Conservation (phyloP, 2,888 invertebrate species). For the Brachyptera putata region DNA sequence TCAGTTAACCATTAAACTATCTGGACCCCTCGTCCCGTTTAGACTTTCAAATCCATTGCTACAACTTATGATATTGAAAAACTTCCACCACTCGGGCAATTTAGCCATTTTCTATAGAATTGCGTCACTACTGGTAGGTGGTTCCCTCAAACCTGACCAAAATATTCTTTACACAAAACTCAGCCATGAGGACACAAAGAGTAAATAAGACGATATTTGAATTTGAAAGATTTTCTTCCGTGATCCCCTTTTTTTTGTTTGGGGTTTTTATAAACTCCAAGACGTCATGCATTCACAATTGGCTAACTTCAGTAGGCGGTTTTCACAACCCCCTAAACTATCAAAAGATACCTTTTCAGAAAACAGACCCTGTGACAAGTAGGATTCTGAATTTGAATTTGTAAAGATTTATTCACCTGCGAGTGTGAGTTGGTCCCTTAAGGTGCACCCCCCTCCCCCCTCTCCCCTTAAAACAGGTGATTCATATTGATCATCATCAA, state of each 20-base stretch:
- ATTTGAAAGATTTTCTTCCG: conserved; percentile 14
- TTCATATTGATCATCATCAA: conserved; percentile 1
- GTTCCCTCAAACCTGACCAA: background rate
- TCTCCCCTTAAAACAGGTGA: conserved; percentile 8
- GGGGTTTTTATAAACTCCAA: conserved; percentile 20
- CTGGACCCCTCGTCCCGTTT: background rate
- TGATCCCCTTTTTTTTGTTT: conserved; percentile 3
- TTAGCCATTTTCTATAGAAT: background rate
- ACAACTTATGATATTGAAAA: background rate
- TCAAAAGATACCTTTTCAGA: conserved; percentile 15
- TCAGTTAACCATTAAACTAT: too few relatives aligned
- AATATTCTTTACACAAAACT: conserved; percentile 15
- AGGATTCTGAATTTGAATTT: conserved; percentile 7
- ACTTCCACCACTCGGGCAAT: background rate
- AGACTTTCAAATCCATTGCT: conserved; percentile 8
- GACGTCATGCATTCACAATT: conserved; percentile 9
- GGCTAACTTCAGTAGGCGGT: conserved; percentile 19
- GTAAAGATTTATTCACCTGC: conserved; percentile 20
- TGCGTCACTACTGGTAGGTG: conserved; percentile 7
- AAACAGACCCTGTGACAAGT: conserved; percentile 12
- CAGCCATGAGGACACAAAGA: background rate
- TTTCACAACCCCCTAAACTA: conserved; percentile 12
- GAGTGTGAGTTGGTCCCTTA: conserved; percentile 1
- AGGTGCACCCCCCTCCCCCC: background rate
- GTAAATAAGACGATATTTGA: conserved; percentile 19